phyloP scores from a whole-genome alignment of 1,140 invertebrate species.

The Cydia splendana region DNA sequence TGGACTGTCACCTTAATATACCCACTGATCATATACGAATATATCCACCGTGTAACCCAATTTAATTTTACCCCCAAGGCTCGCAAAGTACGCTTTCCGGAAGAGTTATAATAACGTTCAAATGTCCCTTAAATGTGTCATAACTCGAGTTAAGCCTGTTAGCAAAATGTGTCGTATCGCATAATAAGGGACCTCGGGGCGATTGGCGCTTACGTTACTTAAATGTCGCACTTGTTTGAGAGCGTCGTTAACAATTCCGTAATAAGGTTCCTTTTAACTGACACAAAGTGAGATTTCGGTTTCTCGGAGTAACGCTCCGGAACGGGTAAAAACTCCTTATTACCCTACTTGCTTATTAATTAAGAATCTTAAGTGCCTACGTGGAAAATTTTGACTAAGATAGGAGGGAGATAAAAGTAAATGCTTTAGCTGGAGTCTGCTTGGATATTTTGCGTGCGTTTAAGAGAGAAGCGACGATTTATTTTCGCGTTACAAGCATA shows the following conservation, averaged over 20 bases:
- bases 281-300: neutral
- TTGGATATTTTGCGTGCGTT: neutral
- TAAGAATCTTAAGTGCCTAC: constrained; percentile 12
- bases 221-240: neutral
- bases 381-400: constrained; percentile 1
- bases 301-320: constrained; percentile 2
- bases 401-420: neutral
- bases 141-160: constrained; percentile 24
- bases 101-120: constrained; percentile 25
- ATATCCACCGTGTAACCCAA: constrained; percentile 3
- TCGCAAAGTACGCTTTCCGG: neutral
- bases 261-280: neutral
- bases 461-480: no score
- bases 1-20: neutral
- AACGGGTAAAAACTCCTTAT: constrained; percentile 2
- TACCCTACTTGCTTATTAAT: constrained; percentile 19
- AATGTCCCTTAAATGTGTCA: constrained; percentile 26
- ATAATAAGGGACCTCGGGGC: neutral
- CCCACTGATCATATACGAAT: neutral
- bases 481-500: no score
- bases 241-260: neutral
- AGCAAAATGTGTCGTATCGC: constrained; percentile 9
- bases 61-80: constrained; percentile 9
- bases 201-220: neutral
- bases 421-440: neutral